Evolutionary conservation across 1,140 invertebrate genomes (phyloP).

Genomic region (Pogonus chalceus): DNA sequence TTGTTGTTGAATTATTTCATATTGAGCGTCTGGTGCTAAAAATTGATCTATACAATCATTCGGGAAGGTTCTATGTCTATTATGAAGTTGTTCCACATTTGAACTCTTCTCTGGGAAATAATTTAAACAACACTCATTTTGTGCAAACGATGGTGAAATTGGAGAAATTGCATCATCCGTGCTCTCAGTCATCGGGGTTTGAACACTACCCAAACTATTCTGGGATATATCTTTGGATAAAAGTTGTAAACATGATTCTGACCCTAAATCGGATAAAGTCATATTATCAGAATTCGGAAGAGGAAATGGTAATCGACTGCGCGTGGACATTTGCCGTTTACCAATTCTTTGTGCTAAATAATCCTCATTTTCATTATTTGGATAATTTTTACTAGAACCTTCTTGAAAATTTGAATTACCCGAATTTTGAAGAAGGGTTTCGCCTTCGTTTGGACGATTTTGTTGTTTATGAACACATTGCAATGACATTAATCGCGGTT

Average conservation of each 20-base stretch:
- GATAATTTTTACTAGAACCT: constrained; percentile 18
- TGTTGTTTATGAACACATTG: constrained; percentile 20
- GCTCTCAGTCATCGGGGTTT: constrained; percentile 33
- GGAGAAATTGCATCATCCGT: constrained; percentile 30
- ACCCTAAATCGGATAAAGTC: constrained; percentile 18
- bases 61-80: constrained; percentile 15
- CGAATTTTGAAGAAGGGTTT: constrained; percentile 14
- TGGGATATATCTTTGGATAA: constrained; percentile 41
- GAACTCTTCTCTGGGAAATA: constrained; percentile 16
- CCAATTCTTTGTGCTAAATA: constrained; percentile 42
- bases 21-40: constrained; percentile 50
- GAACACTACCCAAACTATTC: constrained; percentile 38
- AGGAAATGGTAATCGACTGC: constrained; percentile 46
- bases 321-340: constrained; percentile 44
- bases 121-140: constrained; percentile 14
- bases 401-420: constrained; percentile 18
- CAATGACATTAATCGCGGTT: constrained; percentile 25
- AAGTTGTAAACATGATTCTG: constrained; percentile 30
- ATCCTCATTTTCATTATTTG: constrained; percentile 38
- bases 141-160: background rate
- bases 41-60: constrained; percentile 31
- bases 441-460: constrained; percentile 4
- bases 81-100: constrained; percentile 13
- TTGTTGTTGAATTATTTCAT: constrained; percentile 45
- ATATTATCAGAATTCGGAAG: constrained; percentile 33